Base-by-base conservation (phyloP, 2,888 invertebrate species). In the Leptura quadrifasciata region DNA sequence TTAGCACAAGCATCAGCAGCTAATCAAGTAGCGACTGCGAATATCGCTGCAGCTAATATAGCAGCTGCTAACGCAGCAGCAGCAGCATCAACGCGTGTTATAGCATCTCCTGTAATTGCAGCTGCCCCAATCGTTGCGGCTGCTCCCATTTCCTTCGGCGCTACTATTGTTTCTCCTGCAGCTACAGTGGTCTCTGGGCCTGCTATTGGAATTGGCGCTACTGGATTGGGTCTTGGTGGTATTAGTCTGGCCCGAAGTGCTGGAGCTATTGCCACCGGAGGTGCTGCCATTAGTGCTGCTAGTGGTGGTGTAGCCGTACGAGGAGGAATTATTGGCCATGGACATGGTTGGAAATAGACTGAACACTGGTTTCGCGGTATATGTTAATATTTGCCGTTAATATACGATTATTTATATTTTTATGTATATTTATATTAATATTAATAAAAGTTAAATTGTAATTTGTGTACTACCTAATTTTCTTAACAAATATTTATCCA, bases 161-260 rank as follows among this genome's bases (percentile, higher is more conserved):
- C 65, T 21, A 52, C 65, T 54, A 31, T 65, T 54, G 8, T 47
- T 47, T 21, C 64, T 65, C 18, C 64, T 47, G 20, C 52, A 15
- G 52, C 63, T 60, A 54, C 55, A 17, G 4, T 21, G 2, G 69
- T 27, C 18, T 21, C 65, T 24, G 21, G 74, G 20, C 57, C 24
- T 17, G 60, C 54, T 52, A 15, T 52, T 31, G 65, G 65, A 6
- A 12, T 69, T 6, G 57, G 63, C 52, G 81, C 78, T 67, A 39
- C 74, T 54, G 83, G 78, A 20, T 75, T 73, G 54, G 81, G 79
- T 65, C 31, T 75, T 52, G 83, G 77, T 21, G 77, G 77, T 54
- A 78, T 80, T 47, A 67, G 73, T n/a, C 39, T 73, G 12, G 76
- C 76, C 18, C 76, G 71, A 15, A 8, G 15, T 54, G 79, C 47